Percentiles rank a stretch among this genome's conserved stretches.
Evolutionary conservation across 2,888 invertebrate species (phyloP).

Genomic region (Himalopsyche japonica): DNA sequence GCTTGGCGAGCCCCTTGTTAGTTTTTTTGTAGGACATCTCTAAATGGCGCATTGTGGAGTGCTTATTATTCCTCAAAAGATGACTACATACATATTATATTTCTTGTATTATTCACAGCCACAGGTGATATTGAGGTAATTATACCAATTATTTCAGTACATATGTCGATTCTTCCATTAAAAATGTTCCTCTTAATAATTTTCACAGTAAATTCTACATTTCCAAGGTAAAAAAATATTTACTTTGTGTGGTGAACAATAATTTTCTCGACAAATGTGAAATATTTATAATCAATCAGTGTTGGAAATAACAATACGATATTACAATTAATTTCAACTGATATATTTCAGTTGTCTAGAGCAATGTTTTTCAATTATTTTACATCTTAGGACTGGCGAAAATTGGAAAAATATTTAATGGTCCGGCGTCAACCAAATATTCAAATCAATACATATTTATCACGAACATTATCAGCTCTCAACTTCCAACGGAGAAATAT

Average conservation of each 20-base stretch:
- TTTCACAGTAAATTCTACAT: not conserved
- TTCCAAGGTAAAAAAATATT: not conserved
- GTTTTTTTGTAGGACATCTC: not conserved
- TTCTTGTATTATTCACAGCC: not conserved
- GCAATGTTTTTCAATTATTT: no score
- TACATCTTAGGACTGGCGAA: no score
- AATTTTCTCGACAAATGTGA: no score
- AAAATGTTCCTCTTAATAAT: not conserved
- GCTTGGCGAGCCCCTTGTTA: not conserved
- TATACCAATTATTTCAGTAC: not conserved
- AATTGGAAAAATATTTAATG: no score
- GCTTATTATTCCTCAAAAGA: not conserved
- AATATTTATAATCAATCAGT: no score
- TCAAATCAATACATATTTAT: no score
- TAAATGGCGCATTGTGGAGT: not conserved
- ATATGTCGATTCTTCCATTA: not conserved
- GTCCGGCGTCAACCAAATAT: no score
- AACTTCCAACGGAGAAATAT: no score
- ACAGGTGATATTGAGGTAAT: not conserved
- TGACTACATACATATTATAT: not conserved
- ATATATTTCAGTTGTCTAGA: no score
- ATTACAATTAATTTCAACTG: no score
- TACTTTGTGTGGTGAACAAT: not conserved
- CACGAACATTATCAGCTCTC: no score
- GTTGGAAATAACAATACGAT: no score